Evolutionary conservation across 2,113 vertebrate species (phyloP), one percentile per base, ranked within the genome.

Genomic region (Pollimyrus isidori): DNA sequence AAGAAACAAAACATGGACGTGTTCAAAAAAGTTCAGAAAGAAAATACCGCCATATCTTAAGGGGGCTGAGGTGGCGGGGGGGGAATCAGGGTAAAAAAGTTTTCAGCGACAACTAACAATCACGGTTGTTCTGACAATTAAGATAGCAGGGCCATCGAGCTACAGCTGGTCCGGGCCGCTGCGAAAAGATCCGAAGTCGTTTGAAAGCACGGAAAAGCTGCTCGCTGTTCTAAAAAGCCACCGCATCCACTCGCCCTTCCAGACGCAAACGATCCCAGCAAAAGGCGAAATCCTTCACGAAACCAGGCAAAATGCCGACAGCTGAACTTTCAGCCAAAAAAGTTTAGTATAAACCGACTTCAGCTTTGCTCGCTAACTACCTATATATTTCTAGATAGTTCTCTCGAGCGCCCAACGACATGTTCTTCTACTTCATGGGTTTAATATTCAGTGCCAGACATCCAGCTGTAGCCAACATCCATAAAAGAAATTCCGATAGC

Each of bases 271-370:
- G 4, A 82, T 39, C 39, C 42, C 48, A 23, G 39, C 39, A 10
- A 17, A 50, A 45, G 30, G 48, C 19, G 49, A 45, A 21, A 89
- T 46, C 21, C 13, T 49, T 76, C 62, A 58, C 15, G 50, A 87
- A 58, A 56, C 30, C 15, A 30, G 30, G 35, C 52, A 26, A 39
- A 58, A 52, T 58, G 6, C 26, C 50, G 86, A 21, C 30, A 35
- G 30, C 86, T 58, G 53, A 58, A 87, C 86, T 53, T 87, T 42
- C 26, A 50, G 23, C n/a, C 48, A n/a, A 86, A 87, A 87, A 87
- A 87, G 85, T 87, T 87, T 50, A 48, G 17, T 26, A 50, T 17
- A 56, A 56, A 56, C n/a, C 4, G 58, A 87, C 2, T 21, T 0
- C 26, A 17, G 46, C n/a, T 52, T 7, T 87, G 13, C 86, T 56